These are phyloP conservation scores for Tragelaphus imberbis DNA, from an alignment of 2,113 vertebrate genomes.

Conservation along the genomic window DNA sequence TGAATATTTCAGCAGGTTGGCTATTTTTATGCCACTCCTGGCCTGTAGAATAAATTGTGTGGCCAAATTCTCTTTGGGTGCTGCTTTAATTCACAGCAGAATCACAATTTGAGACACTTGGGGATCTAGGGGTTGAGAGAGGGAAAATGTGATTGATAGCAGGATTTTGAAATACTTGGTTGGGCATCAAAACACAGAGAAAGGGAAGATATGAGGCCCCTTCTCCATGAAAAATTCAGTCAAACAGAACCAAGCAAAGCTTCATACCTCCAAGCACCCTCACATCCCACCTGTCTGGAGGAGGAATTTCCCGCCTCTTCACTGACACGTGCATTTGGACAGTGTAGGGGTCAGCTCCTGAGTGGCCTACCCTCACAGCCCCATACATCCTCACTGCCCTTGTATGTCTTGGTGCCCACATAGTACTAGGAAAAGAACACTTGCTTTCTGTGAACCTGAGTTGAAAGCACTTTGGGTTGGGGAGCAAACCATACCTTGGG, in stretches of 20 bases:
- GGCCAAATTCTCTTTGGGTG: constrained; percentile 62
- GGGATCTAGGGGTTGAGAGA: neutral
- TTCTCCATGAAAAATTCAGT: neutral
- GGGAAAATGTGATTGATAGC: neutral
- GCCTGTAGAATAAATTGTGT: constrained; percentile 30
- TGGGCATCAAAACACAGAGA: neutral
- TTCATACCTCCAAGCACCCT: neutral
- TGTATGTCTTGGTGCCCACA: neutral
- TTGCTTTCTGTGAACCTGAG: neutral
- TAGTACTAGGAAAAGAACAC: neutral
- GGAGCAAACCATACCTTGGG: neutral
- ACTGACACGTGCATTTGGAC: neutral
- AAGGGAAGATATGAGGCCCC: neutral
- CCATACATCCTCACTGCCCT: neutral
- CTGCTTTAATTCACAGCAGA: constrained; percentile 37
- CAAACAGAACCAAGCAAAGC: neutral
- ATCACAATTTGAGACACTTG: constrained; percentile 28
- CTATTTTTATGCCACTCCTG: constrained; percentile 62
- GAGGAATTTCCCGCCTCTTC: neutral
- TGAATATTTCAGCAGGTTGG: constrained; percentile 70
- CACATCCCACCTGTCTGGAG: neutral
- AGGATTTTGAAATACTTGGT: constrained; percentile 3
- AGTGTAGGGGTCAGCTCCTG: neutral
- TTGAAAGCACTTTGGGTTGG: neutral
- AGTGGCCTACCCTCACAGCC: neutral